Evolutionary conservation across 2,888 invertebrate genomes (phyloP).

Genomic region (Malacosoma neustria): DNA sequence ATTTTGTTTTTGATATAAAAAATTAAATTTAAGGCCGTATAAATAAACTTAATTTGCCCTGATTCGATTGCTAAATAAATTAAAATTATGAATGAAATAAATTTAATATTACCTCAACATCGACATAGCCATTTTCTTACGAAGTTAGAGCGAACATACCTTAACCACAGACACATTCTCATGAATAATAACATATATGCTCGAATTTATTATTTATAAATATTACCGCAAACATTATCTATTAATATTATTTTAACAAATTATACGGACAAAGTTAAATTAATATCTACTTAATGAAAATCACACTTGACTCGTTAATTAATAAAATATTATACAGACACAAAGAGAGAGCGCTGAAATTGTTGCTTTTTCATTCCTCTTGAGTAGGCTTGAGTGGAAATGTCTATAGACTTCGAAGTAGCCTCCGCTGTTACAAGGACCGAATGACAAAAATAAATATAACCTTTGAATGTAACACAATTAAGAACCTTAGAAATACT

Average conservation of each 20-base stretch:
- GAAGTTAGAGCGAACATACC: too few species aligned
- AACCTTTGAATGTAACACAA: neutral
- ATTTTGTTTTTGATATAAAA: neutral
- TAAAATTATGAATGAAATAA: too few species aligned
- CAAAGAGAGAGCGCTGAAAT: constrained; percentile 38
- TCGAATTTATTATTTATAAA: too few species aligned
- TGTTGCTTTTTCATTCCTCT: constrained; percentile 61
- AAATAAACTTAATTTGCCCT: too few species aligned
- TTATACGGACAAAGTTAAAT: too few species aligned
- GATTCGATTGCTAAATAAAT: too few species aligned
- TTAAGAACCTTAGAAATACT: neutral
- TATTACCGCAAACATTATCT: too few species aligned
- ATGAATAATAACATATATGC: too few species aligned
- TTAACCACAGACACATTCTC: too few species aligned
- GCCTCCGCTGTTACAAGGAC: neutral
- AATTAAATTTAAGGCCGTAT: neutral
- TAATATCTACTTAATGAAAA: neutral
- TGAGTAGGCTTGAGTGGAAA: constrained; percentile 31
- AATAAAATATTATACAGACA: constrained; percentile 47
- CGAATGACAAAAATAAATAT: neutral
- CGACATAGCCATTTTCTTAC: too few species aligned
- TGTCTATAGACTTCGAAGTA: constrained; percentile 22
- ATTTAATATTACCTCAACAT: too few species aligned
- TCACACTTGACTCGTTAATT: constrained; percentile 46
- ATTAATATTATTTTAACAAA: too few species aligned